Evolutionary conservation across 2,888 invertebrate species (phyloP).

Genomic region (Drosophila colorata): DNA sequence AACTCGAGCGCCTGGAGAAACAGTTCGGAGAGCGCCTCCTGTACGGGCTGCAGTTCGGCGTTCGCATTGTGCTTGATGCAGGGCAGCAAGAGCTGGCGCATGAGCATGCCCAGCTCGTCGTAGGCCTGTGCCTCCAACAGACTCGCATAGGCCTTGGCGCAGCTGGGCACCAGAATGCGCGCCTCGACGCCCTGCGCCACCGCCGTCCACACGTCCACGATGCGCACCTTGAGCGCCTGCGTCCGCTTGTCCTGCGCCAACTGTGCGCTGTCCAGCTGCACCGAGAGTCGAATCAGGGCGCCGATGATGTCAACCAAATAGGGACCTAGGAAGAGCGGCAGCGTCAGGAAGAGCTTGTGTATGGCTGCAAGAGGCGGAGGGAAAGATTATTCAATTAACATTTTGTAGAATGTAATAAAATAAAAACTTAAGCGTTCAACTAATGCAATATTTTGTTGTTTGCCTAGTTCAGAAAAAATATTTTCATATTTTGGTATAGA

Average conservation of each 20-base stretch:
- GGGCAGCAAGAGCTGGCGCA: conserved; percentile 90
- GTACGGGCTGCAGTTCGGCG: conserved; percentile 88
- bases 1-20: conserved; percentile 91
- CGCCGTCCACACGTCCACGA: conserved; percentile 88
- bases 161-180: conserved; percentile 91
- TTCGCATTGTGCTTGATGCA: conserved; percentile 88
- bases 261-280: conserved; percentile 77
- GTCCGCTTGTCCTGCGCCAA: conserved; percentile 85
- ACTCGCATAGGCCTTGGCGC: conserved; percentile 88
- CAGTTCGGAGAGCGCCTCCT: conserved; percentile 90
- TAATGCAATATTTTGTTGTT: too few relatives aligned
- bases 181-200: conserved; percentile 89
- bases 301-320: conserved; percentile 91
- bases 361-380: conserved; percentile 86
- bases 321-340: conserved; percentile 94
- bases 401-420: too few relatives aligned
- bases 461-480: too few relatives aligned
- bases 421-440: too few relatives aligned
- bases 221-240: conserved; percentile 87
- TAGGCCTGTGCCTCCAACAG: conserved; percentile 87
- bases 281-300: conserved; percentile 87
- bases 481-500: too few relatives aligned
- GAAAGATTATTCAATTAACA: too few relatives aligned
- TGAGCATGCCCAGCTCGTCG: conserved; percentile 89
- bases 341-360: conserved; percentile 92